A percentile compares a stretch with the other conserved stretches of the same genome.
Evolutionary conservation across 35 echinoderm and acorn worm genomes (phyloP).

Genomic region (Ptychodera flava): DNA sequence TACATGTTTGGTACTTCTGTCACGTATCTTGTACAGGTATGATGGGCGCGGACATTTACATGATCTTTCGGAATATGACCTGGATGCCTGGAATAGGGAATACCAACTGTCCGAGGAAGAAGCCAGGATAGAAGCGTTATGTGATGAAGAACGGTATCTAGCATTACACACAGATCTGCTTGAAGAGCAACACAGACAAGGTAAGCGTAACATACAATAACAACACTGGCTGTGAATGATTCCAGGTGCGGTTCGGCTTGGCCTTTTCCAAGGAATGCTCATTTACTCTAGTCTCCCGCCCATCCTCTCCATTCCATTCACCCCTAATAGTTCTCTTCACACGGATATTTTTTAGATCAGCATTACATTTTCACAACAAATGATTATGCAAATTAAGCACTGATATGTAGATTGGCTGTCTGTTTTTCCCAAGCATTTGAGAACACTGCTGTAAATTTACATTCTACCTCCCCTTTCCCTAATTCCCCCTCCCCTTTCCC

Average conservation of each 20-base stretch:
- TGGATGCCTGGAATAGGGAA: slow-evolving; percentile 42
- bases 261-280: too few species aligned
- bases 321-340: not conserved
- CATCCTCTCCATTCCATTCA: not conserved
- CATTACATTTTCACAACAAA: not conserved
- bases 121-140: slow-evolving; percentile 70
- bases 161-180: slow-evolving; percentile 83
- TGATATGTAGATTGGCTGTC: not conserved
- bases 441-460: too few species aligned
- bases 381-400: too few species aligned
- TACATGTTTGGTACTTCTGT: too few species aligned
- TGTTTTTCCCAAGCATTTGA: too few species aligned
- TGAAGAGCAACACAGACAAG: slow-evolving; percentile 77
- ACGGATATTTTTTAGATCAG: not conserved
- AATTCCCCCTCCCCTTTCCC: too few species aligned
- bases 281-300: too few species aligned
- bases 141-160: slow-evolving; percentile 91
- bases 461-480: too few species aligned
- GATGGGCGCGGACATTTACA: slow-evolving; percentile 85
- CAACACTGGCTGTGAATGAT: too few species aligned
- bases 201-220: slow-evolving; percentile 26
- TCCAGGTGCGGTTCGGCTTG: too few species aligned
- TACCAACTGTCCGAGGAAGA: slow-evolving; percentile 66
- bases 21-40: slow-evolving; percentile 62
- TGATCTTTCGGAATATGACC: slow-evolving; percentile 70